phyloP scores from a whole-genome alignment of 2,797 vertebrate genomes.

The Schizopygopsis pylzovi region DNA sequence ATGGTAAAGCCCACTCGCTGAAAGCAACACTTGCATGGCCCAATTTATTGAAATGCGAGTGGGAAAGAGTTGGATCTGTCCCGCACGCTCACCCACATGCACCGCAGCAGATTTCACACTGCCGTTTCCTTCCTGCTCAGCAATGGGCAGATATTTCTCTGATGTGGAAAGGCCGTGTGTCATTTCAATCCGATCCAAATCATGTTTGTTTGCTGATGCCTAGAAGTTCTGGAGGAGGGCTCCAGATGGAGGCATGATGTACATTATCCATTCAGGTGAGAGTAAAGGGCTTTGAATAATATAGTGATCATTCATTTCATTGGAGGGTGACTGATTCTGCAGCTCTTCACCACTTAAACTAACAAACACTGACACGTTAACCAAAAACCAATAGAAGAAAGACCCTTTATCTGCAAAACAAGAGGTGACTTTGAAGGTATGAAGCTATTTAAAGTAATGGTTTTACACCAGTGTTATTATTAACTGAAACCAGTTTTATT shows the following conservation, averaged over 20 bases:
- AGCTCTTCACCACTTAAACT: constrained; percentile 25
- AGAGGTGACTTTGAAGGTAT: background rate
- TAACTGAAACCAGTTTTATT: background rate
- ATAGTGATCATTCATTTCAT: constrained; percentile 9
- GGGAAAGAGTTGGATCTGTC: constrained; percentile 30
- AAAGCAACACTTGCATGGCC: background rate
- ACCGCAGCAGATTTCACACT: constrained; percentile 41
- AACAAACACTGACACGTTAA: background rate
- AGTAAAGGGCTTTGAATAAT: constrained; percentile 47
- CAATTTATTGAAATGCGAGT: constrained; percentile 54
- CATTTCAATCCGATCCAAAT: background rate
- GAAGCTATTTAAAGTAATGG: background rate
- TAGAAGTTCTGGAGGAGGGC: background rate
- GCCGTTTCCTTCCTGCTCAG: constrained; percentile 32
- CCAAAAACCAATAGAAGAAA: background rate
- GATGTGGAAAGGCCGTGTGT: background rate
- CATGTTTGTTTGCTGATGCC: constrained; percentile 23
- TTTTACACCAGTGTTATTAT: background rate
- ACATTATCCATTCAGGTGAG: constrained; percentile 39
- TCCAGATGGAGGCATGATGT: background rate
- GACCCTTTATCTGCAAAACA: background rate
- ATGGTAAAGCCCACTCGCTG: constrained; percentile 14
- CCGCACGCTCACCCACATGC: constrained; percentile 24
- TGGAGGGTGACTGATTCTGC: background rate
- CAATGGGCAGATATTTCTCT: constrained; percentile 30